phyloP scores from a whole-genome alignment of 1,140 invertebrate genomes.

The Heliconius hermathena region DNA sequence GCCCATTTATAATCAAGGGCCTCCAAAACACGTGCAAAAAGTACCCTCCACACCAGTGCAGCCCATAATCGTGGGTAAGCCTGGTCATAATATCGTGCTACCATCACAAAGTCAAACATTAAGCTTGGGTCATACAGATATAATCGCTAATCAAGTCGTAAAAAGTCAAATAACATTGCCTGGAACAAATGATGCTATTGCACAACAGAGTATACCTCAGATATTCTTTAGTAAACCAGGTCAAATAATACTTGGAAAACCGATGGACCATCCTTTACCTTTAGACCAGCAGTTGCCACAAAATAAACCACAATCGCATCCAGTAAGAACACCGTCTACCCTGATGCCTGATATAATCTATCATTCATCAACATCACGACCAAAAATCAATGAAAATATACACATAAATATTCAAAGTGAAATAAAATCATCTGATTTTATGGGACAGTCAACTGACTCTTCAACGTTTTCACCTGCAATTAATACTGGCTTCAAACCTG shows the following conservation, averaged over 20 bases:
- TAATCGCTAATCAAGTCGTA: conserved; percentile 78
- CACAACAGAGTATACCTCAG: conserved; percentile 61
- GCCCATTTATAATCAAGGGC: conserved; percentile 51
- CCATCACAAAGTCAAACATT: conserved; percentile 68
- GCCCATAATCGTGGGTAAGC: conserved; percentile 64
- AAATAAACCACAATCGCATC: conserved; percentile 55
- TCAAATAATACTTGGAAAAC: conserved; percentile 79
- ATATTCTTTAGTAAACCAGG: conserved; percentile 65
- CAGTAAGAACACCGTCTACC: conserved; percentile 47
- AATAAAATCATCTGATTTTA: conserved; percentile 79
- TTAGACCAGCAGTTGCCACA: conserved; percentile 76
- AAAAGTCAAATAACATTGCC: conserved; percentile 77
- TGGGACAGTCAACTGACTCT: conserved; percentile 70
- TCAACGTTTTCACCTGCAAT: conserved; percentile 78
- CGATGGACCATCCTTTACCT: conserved; percentile 76
- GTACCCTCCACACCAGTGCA: conserved; percentile 44
- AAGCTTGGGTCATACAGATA: conserved; percentile 73
- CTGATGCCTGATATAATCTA: conserved; percentile 42
- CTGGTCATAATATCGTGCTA: conserved; percentile 45
- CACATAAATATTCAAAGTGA: conserved; percentile 52
- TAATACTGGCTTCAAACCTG: conserved; percentile 90
- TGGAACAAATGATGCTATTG: conserved; percentile 52
- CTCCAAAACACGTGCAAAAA: conserved; percentile 47
- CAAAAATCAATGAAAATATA: conserved; percentile 43
- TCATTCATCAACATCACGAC: conserved; percentile 43